These are phyloP conservation scores for Nannoperca australis DNA, from an alignment of 2,797 vertebrate genomes.

Conservation along the genomic window DNA sequence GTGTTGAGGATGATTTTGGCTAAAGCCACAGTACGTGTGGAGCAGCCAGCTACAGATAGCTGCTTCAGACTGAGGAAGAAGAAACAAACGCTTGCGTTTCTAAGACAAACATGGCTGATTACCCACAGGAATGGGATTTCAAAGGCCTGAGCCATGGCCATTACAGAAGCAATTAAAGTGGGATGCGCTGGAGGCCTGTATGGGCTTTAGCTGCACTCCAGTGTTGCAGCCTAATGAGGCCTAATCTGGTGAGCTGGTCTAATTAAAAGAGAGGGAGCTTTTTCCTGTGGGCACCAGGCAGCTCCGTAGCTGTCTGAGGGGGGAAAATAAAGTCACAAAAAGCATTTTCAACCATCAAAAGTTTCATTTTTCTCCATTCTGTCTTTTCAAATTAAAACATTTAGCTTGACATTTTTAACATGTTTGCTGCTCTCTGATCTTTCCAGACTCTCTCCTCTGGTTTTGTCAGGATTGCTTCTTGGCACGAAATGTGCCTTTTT, in stretches of 20 bases:
- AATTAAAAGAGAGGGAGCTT: conserved; percentile 74
- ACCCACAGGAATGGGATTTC: conserved; percentile 83
- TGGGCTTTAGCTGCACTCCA: conserved; percentile 71
- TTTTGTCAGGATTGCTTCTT: conserved; percentile 56
- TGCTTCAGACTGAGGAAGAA: conserved; percentile 30
- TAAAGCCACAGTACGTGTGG: conserved; percentile 30
- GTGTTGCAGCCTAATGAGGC: conserved; percentile 79
- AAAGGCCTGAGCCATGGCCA: conserved; percentile 77
- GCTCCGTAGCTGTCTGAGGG: conserved; percentile 31
- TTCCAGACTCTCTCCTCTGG: conserved; percentile 40
- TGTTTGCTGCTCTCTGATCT: conserved; percentile 38
- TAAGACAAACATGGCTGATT: conserved; percentile 81
- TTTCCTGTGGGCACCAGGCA: conserved; percentile 63
- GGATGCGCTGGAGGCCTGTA: conserved; percentile 72
- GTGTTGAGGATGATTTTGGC: conserved; percentile 23
- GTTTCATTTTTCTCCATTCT: conserved; percentile 10
- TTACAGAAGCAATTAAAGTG: conserved; percentile 83
- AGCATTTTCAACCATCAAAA: conserved; percentile 40
- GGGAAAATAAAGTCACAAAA: conserved; percentile 22
- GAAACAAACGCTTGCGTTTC: conserved; percentile 53
- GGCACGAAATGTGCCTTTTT: conserved; percentile 34
- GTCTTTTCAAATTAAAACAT: conserved; percentile 42
- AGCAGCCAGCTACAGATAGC: conserved; percentile 41
- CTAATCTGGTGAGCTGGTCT: conserved; percentile 77
- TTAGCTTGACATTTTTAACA: conserved; percentile 36